Conservation (phyloP, 2,113 vertebrate species). For the Nothobranchius furzeri region DNA sequence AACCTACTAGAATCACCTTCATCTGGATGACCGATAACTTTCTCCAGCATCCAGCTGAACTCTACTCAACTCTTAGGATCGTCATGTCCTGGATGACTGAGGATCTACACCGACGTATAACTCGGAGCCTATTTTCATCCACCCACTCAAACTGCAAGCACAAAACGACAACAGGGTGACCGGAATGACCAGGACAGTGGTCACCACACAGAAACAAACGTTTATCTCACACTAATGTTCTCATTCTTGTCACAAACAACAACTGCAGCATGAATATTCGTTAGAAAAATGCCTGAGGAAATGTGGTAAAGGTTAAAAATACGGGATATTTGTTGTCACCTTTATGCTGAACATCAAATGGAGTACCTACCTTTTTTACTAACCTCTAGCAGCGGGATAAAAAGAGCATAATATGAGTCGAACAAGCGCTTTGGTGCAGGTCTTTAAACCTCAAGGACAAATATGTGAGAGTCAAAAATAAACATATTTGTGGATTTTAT, state of each 20-base stretch:
- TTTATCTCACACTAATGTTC: conserved; percentile 29
- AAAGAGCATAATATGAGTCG: conserved; percentile 40
- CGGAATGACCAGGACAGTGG: conserved; percentile 10
- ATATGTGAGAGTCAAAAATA: too few relatives aligned
- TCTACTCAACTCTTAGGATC: background rate
- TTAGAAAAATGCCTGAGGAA: conserved; percentile 64
- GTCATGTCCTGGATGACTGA: background rate
- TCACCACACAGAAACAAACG: conserved; percentile 26
- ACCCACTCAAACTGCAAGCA: conserved; percentile 51
- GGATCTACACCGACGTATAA: background rate
- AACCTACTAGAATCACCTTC: background rate
- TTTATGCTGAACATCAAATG: conserved; percentile 11
- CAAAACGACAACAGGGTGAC: conserved; percentile 20
- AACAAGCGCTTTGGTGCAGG: too few relatives aligned
- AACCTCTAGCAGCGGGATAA: conserved; percentile 86
- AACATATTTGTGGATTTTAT: too few relatives aligned
- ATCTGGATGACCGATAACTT: too few relatives aligned
- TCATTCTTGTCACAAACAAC: conserved; percentile 63
- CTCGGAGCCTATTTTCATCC: background rate
- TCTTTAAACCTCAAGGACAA: too few relatives aligned
- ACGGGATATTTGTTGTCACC: conserved; percentile 5
- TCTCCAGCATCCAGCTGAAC: too few relatives aligned
- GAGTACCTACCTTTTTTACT: conserved; percentile 88
- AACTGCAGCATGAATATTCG: conserved; percentile 23
- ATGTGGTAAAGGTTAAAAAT: conserved; percentile 40